Percentiles rank a stretch among this genome's conserved stretches.
Conservation (phyloP, 30 jellyfish, hydroid and myxozoan species). For the Catostylus mosaicus region DNA sequence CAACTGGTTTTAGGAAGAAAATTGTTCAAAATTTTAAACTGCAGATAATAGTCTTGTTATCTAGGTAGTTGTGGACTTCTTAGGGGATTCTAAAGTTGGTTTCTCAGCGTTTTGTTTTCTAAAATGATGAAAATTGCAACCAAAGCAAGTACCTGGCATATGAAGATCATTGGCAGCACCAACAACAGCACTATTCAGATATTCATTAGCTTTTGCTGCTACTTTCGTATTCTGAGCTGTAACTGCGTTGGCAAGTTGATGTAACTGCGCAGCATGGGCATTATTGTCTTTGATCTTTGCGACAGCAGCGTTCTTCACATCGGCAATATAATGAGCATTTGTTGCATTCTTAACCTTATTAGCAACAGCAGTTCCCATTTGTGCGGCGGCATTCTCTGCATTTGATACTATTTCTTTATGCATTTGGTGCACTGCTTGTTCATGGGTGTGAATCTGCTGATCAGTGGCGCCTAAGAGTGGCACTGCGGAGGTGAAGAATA, state of each 20-base stretch:
- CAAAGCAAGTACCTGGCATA: constrained; percentile 31
- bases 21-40: too few relatives aligned
- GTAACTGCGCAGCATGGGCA: constrained; percentile 50
- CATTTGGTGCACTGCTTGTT: constrained; percentile 34
- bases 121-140: too few relatives aligned
- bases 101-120: too few relatives aligned
- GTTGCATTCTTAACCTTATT: constrained; percentile 29
- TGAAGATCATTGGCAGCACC: constrained; percentile 28
- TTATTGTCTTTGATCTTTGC: constrained; percentile 46
- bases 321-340: constrained; percentile 35
- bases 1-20: too few relatives aligned
- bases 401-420: constrained; percentile 32
- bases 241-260: constrained; percentile 47
- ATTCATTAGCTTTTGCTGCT: constrained; percentile 41
- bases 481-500: neutral
- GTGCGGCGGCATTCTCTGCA: constrained; percentile 49
- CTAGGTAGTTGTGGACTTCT: too few relatives aligned
- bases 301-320: constrained; percentile 48
- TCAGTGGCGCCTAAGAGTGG: neutral
- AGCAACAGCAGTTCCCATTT: constrained; percentile 13
- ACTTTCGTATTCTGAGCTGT: constrained; percentile 22
- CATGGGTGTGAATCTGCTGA: constrained; percentile 23
- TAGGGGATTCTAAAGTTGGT: too few relatives aligned
- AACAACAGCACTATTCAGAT: constrained; percentile 25
- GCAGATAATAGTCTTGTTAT: too few relatives aligned